Percentiles rank a stretch among this genome's conserved stretches.
phyloP scores from a whole-genome alignment of 23 tunicate genomes.

The Diplosoma virens region DNA sequence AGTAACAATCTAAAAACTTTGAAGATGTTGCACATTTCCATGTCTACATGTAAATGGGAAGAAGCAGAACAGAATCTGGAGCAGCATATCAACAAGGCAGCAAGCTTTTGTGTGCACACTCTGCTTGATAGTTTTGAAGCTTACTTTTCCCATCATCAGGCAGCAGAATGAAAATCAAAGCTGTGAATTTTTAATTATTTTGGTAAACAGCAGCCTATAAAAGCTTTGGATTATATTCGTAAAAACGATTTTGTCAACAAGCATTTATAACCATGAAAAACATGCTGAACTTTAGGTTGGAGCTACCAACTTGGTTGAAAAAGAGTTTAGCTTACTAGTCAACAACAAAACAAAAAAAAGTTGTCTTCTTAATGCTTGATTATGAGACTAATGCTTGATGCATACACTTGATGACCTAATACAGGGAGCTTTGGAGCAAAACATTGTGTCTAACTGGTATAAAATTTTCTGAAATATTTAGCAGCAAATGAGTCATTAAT shows the following conservation, averaged over 20 bases:
- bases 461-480: too few species aligned
- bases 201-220: slow-evolving; percentile 53
- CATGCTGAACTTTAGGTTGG: slow-evolving; percentile 49
- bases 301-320: slow-evolving; percentile 11
- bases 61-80: background rate
- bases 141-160: slow-evolving; percentile 35
- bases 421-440: too few species aligned
- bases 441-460: too few species aligned
- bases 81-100: slow-evolving; percentile 32
- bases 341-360: too few species aligned
- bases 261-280: slow-evolving; percentile 27
- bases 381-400: too few species aligned
- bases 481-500: too few species aligned
- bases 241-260: slow-evolving; percentile 24
- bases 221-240: slow-evolving; percentile 41
- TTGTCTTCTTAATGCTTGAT: too few species aligned
- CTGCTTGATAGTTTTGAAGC: slow-evolving; percentile 41
- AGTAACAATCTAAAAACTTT: slow-evolving; percentile 45
- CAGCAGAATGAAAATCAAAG: slow-evolving; percentile 32
- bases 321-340: too few species aligned
- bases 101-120: slow-evolving; percentile 39
- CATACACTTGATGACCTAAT: too few species aligned
- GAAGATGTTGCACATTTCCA: background rate
- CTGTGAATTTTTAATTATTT: slow-evolving; percentile 44
- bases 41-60: background rate